Evolutionary conservation across 2,113 vertebrate genomes (phyloP), one percentile per base, ranked within the genome.

Genomic region (Carassius carassius): DNA sequence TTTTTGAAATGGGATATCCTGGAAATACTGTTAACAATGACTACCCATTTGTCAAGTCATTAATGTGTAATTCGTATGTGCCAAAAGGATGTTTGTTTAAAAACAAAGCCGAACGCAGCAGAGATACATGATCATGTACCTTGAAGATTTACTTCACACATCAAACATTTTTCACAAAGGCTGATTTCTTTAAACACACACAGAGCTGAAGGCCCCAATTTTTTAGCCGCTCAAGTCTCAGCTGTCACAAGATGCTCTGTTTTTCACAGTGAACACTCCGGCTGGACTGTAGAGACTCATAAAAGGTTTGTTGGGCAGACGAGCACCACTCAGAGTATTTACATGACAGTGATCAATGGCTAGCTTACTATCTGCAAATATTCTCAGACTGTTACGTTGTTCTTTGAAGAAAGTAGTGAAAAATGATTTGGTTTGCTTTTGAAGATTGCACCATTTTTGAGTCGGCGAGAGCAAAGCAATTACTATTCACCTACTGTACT

Each of bases 251-350:
- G 58, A 62, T 56, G 67, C 82, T 76, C 82, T 37, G 86, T 44
- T 82, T 84, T 76, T 89, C 89, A 81, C 21, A 81, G 72, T 16
- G 14, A 78, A 49, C 21, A 79, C 72, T 89, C 88, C 78, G 88
- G 86, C 89, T 86, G 89, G 87, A 90, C 91, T 87, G 81, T 88
- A 65, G 92, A 94, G 92, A 93, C 92, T 93, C 91, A 94, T 94
- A 94, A 94, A 88, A 89, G 87, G 87, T 90, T 90, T 88, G 86
- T 89, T 88, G 86, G 90, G 86, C 75, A 29, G 87, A 86, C 87
- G 89, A 88, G 78, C 79, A 81, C 49, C 85, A 82, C 88, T 88
- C 90, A 92, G 67, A 74, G 74, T 86, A 87, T 89, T 85, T 86
- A 84, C 86, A 88, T 88, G 87, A 82, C 93, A 92, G 81, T 91